Evolutionary conservation across 2,113 vertebrate species (phyloP), one percentile per base, ranked within the genome.

Genomic region (Chlorocebus sabaeus): DNA sequence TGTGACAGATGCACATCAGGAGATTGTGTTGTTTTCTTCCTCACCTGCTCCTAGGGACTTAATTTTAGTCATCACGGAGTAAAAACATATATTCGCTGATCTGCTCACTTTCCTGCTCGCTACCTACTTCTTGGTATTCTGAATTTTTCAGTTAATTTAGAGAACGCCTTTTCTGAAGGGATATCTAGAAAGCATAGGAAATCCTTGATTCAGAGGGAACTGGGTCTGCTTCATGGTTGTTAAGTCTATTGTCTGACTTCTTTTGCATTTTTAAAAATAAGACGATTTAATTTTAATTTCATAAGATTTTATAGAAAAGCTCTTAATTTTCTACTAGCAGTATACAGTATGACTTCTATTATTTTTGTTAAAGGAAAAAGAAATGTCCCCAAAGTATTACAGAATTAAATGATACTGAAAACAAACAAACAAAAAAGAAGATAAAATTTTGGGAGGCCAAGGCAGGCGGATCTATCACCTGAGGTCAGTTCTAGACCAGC

Each of bases 401-500:
- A 93, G 30, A 80, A 95, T 97, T 75, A 87, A 96, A 89, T 89
- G 52, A 64, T 88, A 48, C 76, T 95, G 45, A 91, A 96, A 90
- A 40, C 48, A 50, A 48, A 50, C 12, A 50, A 48, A 50, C 45
- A 48, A 48, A 50, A 13, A 73, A 8, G 9, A 38, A 94, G 22
- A 18, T 25, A 73, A 72, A 57, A 52, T 73, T 61, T 61, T 61
- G 59, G 59, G 25, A 61, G 11, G 25, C 59, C 59, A 11, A 61
- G 1, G 59, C 27, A 61, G 25, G 11, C 11, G 2, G 25, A 61
- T 61, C 59, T 1, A 61, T 61, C 59, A 61, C 59, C 59, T 61
- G 59, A 61, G 59, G 59, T 11, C 59, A 61, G 59, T 61, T 61
- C 59, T 61, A 61, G 59, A 61, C 4, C 25, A 61, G 59, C 25